Base-by-base conservation (phyloP, 2,113 vertebrate genomes). In the Nothocercus julius region DNA sequence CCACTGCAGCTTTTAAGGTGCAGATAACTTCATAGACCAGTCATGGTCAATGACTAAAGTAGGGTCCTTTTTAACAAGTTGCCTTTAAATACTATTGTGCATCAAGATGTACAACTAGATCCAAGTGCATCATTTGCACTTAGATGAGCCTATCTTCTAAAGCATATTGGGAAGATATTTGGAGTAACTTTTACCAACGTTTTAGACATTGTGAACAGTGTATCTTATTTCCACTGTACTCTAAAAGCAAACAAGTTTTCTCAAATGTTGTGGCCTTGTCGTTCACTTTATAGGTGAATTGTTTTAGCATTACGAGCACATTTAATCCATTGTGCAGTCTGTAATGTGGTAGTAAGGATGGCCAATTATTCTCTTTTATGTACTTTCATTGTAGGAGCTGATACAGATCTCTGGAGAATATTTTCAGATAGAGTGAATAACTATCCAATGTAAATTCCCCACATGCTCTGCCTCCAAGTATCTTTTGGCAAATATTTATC, bases 361-460 rank as follows among this genome's bases (percentile, higher is more conserved):
- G 36, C 47, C n/a, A 70, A 68, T 89, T 87, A 87, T 87, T 96
- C 25, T 85, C 72, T 77, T 95, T 93, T 92, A 73, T 70, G 62
- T 80, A 86, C 80, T 95, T 90, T 90, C 30, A 2, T 92, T 92
- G 61, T 85, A 95, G 82, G 45, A 79, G 76, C 66, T 88, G 91
- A 91, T 95, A 87, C 1, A 56, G 32, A 8, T 63, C 10, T 91
- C 64, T 78, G 64, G 51, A 91, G 34, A 66, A 36, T 72, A 56
- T 34, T 82, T 91, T 82, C 58, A 77, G 61, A 21, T n/a, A 69
- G 16, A 0, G 2, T 69, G 47, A 84, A 80, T 90, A 82, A 54
- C 89, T 96, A 47, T 87, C 96, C 38, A 68, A 42, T 95, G 83
- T 91, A 95, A 95, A 95, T 96, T 91, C 94, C 95, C 83, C 73